Evolutionary conservation across 2,797 vertebrate genomes (phyloP), one percentile per base, ranked within the genome.

Genomic region (Gouania willdenowi): DNA sequence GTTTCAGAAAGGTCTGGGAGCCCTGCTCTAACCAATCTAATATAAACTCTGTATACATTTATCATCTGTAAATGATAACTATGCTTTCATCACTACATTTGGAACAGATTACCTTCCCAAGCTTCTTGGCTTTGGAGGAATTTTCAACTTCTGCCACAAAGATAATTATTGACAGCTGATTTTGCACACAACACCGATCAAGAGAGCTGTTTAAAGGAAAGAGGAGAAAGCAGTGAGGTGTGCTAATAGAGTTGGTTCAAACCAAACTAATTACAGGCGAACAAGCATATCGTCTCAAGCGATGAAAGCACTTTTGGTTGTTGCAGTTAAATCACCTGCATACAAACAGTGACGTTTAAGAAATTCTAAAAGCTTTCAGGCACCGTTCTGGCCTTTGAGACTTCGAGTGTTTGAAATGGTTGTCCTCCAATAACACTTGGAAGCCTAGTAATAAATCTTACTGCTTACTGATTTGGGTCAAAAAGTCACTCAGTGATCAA

Each of bases 91-190:
- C 4, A 2, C 2, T 32, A 5, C 10, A 14, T 3, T 10, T 20
- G 22, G 24, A 13, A n/a, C n/a, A n/a, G n/a, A n/a, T n/a, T n/a
- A n/a, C n/a, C 10, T 7, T 7, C 12, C 12, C 3, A 8, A 15
- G 17, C 11, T 10, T 26, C 15, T 36, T 21, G n/a, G 9, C 24
- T 32, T 11, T 15, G 30, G n/a, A n/a, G n/a, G n/a, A n/a, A n/a
- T 24, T 54, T 49, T 35, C 26, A 23, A 28, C 59, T 47, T 48
- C 25, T 48, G 34, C 33, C 1, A 24, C 44, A 53, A 37, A 55
- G 53, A 50, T 42, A 55, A 68, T 75, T 68, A 71, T 35, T 60
- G 58, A 44, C 39, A 39, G 59, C 23, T 67, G 53, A 75, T 73
- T 75, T 78, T 59, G 33, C 54, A 48, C 56, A 42, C 55, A 62